A percentile compares a stretch with the other conserved stretches of the same genome.
Conservation (phyloP, 2,113 vertebrate species). For the Dinomys branickii region DNA sequence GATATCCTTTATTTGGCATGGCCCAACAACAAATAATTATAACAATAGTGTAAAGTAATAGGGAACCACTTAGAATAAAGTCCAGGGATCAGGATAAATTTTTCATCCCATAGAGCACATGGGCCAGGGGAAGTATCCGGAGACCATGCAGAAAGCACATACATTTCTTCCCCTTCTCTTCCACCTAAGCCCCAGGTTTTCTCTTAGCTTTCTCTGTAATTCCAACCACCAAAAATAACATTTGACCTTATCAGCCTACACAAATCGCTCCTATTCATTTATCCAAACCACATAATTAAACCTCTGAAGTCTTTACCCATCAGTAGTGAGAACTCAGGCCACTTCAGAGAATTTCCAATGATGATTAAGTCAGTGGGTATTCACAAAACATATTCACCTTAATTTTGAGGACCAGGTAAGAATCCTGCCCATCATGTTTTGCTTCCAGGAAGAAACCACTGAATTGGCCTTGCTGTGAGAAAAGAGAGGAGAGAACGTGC, state of each 20-base stretch:
- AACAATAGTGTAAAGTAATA: not conserved
- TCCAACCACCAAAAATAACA: not conserved
- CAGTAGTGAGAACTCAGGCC: not conserved
- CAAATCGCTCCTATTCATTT: not conserved
- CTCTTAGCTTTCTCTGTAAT: not conserved
- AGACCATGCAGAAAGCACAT: rapidly evolving
- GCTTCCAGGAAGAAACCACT: not conserved
- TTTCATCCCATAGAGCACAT: too few relatives aligned
- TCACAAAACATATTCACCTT: not conserved
- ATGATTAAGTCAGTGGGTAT: not conserved
- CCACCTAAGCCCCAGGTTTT: not conserved
- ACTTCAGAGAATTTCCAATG: not conserved
- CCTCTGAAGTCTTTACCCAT: not conserved
- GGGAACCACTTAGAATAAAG: not conserved
- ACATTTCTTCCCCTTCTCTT: not conserved
- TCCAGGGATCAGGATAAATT: not conserved
- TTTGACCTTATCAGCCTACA: not conserved
- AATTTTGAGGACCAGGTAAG: not conserved
- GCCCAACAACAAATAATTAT: not conserved
- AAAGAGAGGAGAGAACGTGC: rapidly evolving
- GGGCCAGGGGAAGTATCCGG: not conserved
- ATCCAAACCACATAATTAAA: not conserved
- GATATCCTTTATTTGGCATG: not conserved
- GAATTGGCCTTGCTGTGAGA: not conserved
- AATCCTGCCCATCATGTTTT: rapidly evolving